phyloP scores from a whole-genome alignment of 1,140 invertebrate species.

The Drosophila ananassae region DNA sequence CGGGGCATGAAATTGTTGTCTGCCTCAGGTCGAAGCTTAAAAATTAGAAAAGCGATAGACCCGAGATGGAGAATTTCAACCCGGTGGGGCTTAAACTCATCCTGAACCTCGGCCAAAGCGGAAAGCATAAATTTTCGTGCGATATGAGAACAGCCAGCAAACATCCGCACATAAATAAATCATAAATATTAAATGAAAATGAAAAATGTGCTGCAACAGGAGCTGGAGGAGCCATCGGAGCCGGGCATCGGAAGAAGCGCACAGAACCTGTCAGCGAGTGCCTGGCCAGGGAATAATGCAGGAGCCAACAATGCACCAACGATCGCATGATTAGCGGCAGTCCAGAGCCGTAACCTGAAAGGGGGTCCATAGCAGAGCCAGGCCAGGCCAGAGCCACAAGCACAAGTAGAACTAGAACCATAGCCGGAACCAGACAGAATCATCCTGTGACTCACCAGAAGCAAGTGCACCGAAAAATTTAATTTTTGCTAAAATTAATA shows the following conservation, averaged over 20 bases:
- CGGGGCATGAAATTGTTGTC: constrained; percentile 78
- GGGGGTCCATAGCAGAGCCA: constrained; percentile 8
- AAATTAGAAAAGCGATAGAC: constrained; percentile 46
- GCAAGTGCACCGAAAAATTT: background rate
- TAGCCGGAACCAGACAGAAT: constrained; percentile 7
- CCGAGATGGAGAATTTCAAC: constrained; percentile 8
- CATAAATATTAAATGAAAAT: constrained; percentile 83
- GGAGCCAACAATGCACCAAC: constrained; percentile 62
- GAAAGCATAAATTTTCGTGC: constrained; percentile 78
- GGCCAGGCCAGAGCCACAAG: constrained; percentile 19
- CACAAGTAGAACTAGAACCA: background rate
- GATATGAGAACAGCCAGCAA: constrained; percentile 78
- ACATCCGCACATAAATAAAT: constrained; percentile 81
- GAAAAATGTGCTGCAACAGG: constrained; percentile 67
- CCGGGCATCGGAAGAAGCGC: constrained; percentile 59
- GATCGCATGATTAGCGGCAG: constrained; percentile 77
- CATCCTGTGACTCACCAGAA: constrained; percentile 31
- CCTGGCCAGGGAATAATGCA: constrained; percentile 57
- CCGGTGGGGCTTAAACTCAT: constrained; percentile 13
- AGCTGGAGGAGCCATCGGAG: background rate
- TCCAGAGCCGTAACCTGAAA: constrained; percentile 25
- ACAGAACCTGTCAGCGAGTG: constrained; percentile 73
- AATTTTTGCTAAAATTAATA: background rate
- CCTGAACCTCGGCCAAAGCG: constrained; percentile 55
- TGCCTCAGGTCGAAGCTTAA: constrained; percentile 59